A percentile compares a stretch with the other conserved stretches of the same genome.
Conservation (phyloP, 2,888 invertebrate genomes). For the Schizotus pectinicornis region DNA sequence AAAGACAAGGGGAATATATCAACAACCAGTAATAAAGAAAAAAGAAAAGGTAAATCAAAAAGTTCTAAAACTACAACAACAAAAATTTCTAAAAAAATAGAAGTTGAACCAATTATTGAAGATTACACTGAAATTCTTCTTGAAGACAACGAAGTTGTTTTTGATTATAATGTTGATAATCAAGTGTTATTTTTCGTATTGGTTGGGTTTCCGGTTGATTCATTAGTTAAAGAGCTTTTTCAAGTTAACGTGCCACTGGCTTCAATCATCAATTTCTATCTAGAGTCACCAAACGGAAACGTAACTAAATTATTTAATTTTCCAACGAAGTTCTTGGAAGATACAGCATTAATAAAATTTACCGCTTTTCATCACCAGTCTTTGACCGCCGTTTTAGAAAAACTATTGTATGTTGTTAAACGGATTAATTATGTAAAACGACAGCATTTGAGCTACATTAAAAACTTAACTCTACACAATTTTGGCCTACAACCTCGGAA, state of each 20-base stretch:
- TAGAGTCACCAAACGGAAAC: neutral
- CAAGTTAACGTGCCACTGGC: conserved; percentile 33
- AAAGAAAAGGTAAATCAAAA: neutral
- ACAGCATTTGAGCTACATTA: conserved; percentile 42
- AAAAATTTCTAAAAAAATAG: conserved; percentile 3
- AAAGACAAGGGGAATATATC: neutral
- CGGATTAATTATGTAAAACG: conserved; percentile 41
- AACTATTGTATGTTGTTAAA: conserved; percentile 36
- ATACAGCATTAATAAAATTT: conserved; percentile 42
- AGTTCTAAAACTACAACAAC: conserved; percentile 14
- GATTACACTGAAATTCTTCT: conserved; percentile 37
- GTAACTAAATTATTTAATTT: conserved; percentile 4
- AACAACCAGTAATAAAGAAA: neutral
- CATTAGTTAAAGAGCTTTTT: conserved; percentile 34
- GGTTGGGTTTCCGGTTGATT: conserved; percentile 36
- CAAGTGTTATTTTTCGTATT: conserved; percentile 43
- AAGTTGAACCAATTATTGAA: conserved; percentile 14
- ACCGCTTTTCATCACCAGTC: conserved; percentile 2
- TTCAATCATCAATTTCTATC: conserved; percentile 35
- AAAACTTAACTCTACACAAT: conserved; percentile 34
- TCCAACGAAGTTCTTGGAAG: conserved; percentile 28
- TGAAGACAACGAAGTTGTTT: conserved; percentile 37
- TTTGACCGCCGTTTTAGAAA: conserved; percentile 29
- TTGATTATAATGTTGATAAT: conserved; percentile 42
- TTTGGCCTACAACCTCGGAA: conserved; percentile 24